Percentiles rank a stretch among this genome's conserved stretches.
phyloP scores from a whole-genome alignment of 2,113 vertebrate genomes.

The Oryzias woworae region DNA sequence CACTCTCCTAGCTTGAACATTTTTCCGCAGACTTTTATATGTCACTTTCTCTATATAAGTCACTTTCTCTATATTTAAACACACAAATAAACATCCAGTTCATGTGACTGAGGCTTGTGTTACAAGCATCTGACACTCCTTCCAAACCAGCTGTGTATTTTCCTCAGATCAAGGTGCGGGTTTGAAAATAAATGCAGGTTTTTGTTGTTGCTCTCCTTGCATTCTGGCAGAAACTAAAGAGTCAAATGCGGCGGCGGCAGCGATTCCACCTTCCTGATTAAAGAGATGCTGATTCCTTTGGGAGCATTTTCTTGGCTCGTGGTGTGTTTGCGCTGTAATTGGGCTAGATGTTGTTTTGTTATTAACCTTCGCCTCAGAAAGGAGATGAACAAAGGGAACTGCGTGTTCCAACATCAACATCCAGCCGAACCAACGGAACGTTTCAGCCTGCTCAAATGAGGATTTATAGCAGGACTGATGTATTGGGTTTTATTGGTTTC shows the following conservation, averaged over 20 bases:
- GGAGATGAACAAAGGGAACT: neutral
- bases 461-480: neutral
- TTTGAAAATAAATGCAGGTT: slow-evolving; percentile 11
- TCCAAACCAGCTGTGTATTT: slow-evolving; percentile 31
- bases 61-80: slow-evolving; percentile 67
- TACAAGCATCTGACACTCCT: slow-evolving; percentile 46
- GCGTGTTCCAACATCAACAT: neutral
- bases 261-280: too few species aligned
- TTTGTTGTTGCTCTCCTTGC: neutral
- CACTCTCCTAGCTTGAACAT: slow-evolving; percentile 30
- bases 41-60: slow-evolving; percentile 60
- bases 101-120: slow-evolving; percentile 51
- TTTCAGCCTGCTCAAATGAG: neutral
- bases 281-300: too few species aligned
- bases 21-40: slow-evolving; percentile 43
- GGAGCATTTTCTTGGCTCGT: too few species aligned
- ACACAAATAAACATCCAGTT: slow-evolving; percentile 35
- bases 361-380: neutral
- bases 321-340: neutral
- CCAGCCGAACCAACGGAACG: neutral
- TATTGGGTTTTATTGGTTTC: slow-evolving; percentile 11
- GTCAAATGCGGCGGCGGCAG: too few species aligned
- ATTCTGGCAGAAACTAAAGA: too few species aligned
- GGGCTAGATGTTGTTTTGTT: neutral
- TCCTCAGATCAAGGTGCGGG: slow-evolving; percentile 22